These are phyloP conservation scores for Colistium nudipinnis DNA, from an alignment of 2,113 vertebrate species.

Conservation along the genomic window DNA sequence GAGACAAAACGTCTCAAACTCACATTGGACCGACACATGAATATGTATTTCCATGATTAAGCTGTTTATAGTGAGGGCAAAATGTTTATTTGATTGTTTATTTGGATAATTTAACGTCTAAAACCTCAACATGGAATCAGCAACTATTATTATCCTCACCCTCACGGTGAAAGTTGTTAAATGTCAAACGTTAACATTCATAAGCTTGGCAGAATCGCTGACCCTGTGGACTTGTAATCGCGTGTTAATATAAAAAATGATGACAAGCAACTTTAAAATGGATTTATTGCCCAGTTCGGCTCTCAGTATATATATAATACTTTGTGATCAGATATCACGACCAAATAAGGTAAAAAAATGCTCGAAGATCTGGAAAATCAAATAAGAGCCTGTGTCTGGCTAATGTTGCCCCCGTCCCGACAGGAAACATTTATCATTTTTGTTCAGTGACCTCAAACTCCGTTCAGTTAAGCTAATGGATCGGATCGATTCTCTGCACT, in stretches of 20 bases:
- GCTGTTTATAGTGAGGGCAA: too few species aligned
- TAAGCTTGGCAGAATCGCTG: too few species aligned
- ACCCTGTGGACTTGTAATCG: too few species aligned
- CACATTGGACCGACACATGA: background rate
- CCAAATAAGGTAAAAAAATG: background rate
- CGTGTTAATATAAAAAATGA: too few species aligned
- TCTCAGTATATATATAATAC: background rate
- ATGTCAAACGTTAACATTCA: too few species aligned
- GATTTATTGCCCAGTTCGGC: background rate
- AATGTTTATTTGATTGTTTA: too few species aligned
- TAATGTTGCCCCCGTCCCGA: slow-evolving; percentile 21
- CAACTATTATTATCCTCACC: too few species aligned
- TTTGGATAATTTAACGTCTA: too few species aligned
- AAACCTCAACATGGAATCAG: too few species aligned
- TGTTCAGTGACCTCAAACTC: slow-evolving; percentile 62
- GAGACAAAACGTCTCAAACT: background rate
- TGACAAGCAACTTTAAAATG: background rate
- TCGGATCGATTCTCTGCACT: slow-evolving; percentile 52
- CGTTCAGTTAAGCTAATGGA: slow-evolving; percentile 60
- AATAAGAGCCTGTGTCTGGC: background rate
- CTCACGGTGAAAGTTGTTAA: too few species aligned
- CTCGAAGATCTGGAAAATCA: background rate
- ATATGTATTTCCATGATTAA: slow-evolving; percentile 1
- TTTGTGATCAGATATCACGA: background rate
- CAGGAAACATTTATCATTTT: slow-evolving; percentile 54